Evolutionary conservation across 2,797 vertebrate genomes (phyloP).

Genomic region (Brachyalestes nurse): DNA sequence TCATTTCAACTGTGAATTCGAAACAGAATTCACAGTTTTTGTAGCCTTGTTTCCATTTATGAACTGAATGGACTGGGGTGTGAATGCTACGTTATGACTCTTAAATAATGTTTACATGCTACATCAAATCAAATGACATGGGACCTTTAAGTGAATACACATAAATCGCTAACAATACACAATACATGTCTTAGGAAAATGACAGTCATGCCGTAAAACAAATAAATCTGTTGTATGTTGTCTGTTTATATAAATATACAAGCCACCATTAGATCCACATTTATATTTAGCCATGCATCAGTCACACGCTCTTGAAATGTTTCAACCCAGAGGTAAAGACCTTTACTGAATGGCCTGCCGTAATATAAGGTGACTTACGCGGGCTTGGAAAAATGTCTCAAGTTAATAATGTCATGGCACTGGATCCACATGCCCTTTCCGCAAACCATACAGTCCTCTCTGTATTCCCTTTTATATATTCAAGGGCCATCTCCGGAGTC

Average conservation of each 20-base stretch:
- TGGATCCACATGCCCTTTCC: slow-evolving; percentile 64
- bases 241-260: background rate
- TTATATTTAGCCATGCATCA: slow-evolving; percentile 6
- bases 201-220: background rate
- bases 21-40: too few relatives aligned
- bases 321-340: slow-evolving; percentile 35
- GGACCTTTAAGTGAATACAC: background rate
- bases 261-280: background rate
- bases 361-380: slow-evolving; percentile 52
- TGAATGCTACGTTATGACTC: too few relatives aligned
- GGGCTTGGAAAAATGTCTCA: slow-evolving; percentile 50
- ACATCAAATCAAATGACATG: background rate
- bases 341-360: slow-evolving; percentile 28
- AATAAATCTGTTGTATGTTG: background rate
- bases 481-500: slow-evolving; percentile 56
- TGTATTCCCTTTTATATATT: slow-evolving; percentile 55
- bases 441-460: slow-evolving; percentile 51
- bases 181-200: background rate
- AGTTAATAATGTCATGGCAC: slow-evolving; percentile 64
- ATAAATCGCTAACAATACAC: background rate
- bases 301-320: slow-evolving; percentile 10
- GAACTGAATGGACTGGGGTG: too few relatives aligned
- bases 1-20: too few relatives aligned
- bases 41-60: too few relatives aligned
- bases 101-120: background rate